Evolutionary conservation across 2,797 vertebrate genomes (phyloP).

Genomic region (Hemitrygon akajei): DNA sequence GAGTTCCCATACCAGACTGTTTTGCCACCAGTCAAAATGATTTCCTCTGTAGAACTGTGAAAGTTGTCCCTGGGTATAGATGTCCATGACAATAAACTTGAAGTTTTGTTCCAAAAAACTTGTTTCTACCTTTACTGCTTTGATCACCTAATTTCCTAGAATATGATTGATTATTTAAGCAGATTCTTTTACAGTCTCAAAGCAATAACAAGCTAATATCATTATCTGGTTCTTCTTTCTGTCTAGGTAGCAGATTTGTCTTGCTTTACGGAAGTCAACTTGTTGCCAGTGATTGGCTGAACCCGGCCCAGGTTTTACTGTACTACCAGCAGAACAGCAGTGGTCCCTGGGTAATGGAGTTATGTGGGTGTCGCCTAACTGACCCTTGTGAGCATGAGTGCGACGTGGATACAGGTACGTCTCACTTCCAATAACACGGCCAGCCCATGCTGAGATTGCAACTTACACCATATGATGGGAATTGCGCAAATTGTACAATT

Average conservation of each 20-base stretch:
- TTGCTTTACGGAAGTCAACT: slow-evolving; percentile 91
- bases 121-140: background rate
- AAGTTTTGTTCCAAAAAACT: too few relatives aligned
- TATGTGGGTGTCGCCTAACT: slow-evolving; percentile 85
- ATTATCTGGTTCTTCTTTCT: slow-evolving; percentile 5
- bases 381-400: slow-evolving; percentile 97
- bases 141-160: background rate
- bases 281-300: slow-evolving; percentile 94
- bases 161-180: background rate
- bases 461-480: background rate
- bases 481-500: background rate
- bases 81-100: too few relatives aligned
- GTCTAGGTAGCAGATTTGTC: slow-evolving; percentile 82
- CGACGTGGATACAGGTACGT: slow-evolving; percentile 83
- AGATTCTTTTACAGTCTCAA: background rate
- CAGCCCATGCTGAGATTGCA: background rate
- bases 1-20: too few relatives aligned
- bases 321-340: slow-evolving; percentile 98
- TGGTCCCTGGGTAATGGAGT: slow-evolving; percentile 85
- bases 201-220: background rate
- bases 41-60: too few relatives aligned
- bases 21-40: too few relatives aligned
- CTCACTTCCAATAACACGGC: too few relatives aligned
- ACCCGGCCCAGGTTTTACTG: slow-evolving; percentile 87
- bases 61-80: too few relatives aligned